Evolutionary conservation across 2,888 invertebrate genomes (phyloP).

Genomic region (Pantelozetes paolii): DNA sequence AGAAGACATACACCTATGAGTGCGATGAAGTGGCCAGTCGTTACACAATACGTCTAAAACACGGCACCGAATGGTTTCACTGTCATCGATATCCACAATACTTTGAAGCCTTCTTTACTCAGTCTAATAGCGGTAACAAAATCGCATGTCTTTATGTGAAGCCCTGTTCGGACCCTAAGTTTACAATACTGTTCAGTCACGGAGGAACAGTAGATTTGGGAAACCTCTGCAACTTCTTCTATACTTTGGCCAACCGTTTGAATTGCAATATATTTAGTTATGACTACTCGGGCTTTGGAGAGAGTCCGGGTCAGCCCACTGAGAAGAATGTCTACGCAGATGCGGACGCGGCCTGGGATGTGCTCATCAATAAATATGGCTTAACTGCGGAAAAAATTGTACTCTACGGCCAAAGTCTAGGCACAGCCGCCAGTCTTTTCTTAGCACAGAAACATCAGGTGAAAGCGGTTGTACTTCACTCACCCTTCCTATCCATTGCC

Average conservation of each 20-base stretch:
- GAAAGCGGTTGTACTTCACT: constrained; percentile 31
- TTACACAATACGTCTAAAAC: constrained; percentile 35
- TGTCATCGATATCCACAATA: constrained; percentile 30
- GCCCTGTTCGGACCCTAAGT: constrained; percentile 9
- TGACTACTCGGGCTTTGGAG: constrained; percentile 40
- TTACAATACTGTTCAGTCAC: constrained; percentile 38
- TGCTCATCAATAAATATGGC: constrained; percentile 10
- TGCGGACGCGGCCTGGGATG: constrained; percentile 25
- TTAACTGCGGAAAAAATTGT: constrained; percentile 18
- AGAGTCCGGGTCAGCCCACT: constrained; percentile 30
- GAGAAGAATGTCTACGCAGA: constrained; percentile 39
- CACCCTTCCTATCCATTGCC: constrained; percentile 38
- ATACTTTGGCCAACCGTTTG: constrained; percentile 2
- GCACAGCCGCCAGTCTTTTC: constrained; percentile 29
- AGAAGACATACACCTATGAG: constrained; percentile 29
- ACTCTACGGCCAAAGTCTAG: constrained; percentile 38
- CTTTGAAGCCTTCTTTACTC: constrained; percentile 32
- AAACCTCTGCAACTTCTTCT: constrained; percentile 36
- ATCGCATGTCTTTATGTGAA: constrained; percentile 37
- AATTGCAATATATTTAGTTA: constrained; percentile 40
- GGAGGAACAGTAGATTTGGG: constrained; percentile 39
- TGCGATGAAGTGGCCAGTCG: constrained; percentile 29
- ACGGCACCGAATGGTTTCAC: constrained; percentile 13
- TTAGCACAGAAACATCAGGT: constrained; percentile 24
- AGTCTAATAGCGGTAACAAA: constrained; percentile 21